Percentiles rank a stretch among this genome's conserved stretches.
These are phyloP conservation scores for Venturia canescens DNA, from an alignment of 1,140 invertebrate genomes.

Conservation along the genomic window DNA sequence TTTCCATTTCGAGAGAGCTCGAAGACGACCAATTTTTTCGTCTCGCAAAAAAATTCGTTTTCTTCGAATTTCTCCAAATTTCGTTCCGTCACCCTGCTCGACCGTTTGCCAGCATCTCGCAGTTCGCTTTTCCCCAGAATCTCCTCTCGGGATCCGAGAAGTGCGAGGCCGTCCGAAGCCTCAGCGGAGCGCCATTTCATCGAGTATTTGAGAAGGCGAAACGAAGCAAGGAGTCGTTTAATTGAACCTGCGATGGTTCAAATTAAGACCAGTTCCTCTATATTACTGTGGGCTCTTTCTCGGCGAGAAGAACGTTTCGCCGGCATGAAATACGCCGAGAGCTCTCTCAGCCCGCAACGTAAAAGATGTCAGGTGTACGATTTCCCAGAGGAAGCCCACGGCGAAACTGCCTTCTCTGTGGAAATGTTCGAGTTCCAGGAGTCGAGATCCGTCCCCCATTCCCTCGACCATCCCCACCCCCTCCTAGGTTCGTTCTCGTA, in stretches of 20 bases:
- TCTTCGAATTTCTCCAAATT: too few species aligned
- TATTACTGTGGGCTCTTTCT: background rate
- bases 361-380: conserved; percentile 70
- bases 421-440: conserved; percentile 59
- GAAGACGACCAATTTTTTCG: background rate
- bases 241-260: too few species aligned
- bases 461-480: conserved; percentile 46
- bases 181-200: too few species aligned
- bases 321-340: conserved; percentile 41
- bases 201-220: too few species aligned
- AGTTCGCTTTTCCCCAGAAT: too few species aligned
- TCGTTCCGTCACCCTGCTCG: too few species aligned
- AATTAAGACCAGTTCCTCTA: background rate
- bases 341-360: conserved; percentile 13
- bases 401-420: conserved; percentile 66
- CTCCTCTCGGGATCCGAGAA: too few species aligned
- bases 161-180: too few species aligned
- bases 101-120: too few species aligned
- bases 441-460: conserved; percentile 50
- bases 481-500: conserved; percentile 39
- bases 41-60: too few species aligned
- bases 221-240: too few species aligned
- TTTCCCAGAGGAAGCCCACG: conserved; percentile 73
- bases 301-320: background rate
- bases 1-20: too few species aligned